Percentiles rank a stretch among this genome's conserved stretches.
Evolutionary conservation across 2,888 invertebrate species (phyloP).

Genomic region (Ceriagrion tenellum): DNA sequence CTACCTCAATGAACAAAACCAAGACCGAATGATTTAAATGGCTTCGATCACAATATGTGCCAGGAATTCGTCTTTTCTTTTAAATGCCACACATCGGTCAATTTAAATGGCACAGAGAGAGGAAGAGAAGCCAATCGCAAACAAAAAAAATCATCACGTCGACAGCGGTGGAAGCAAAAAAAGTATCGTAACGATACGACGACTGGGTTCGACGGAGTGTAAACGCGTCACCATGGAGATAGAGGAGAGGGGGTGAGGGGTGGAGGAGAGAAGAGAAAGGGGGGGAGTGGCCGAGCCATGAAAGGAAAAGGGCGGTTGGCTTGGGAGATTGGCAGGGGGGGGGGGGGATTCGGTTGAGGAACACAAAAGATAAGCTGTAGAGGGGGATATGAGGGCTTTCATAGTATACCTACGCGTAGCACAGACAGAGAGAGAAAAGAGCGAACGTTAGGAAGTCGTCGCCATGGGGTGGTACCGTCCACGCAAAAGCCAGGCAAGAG

Average conservation of each 20-base stretch:
- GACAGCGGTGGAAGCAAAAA: neutral
- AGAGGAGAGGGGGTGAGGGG: neutral
- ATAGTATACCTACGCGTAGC: too few relatives aligned
- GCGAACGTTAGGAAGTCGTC: conserved; percentile 2
- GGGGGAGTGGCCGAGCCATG: neutral
- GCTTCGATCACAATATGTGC: neutral
- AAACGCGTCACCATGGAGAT: neutral
- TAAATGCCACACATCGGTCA: neutral
- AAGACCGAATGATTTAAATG: neutral
- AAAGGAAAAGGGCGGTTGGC: neutral
- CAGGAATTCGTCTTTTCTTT: neutral
- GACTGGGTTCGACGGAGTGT: neutral
- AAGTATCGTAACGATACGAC: neutral
- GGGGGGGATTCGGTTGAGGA: neutral
- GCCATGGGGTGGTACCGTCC: too few relatives aligned
- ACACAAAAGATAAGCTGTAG: neutral
- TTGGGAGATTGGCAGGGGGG: neutral
- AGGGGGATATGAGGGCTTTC: neutral
- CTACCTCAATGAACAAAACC: neutral
- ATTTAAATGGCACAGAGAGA: conserved; percentile 27
- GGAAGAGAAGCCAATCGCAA: neutral
- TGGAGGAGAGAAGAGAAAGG: neutral
- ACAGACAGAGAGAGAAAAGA: neutral
- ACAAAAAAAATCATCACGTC: neutral
- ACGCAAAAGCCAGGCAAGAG: too few relatives aligned